Evolutionary conservation across 1,140 invertebrate species (phyloP), one percentile per base, ranked within the genome.

Genomic region (Drosophila mayri): DNA sequence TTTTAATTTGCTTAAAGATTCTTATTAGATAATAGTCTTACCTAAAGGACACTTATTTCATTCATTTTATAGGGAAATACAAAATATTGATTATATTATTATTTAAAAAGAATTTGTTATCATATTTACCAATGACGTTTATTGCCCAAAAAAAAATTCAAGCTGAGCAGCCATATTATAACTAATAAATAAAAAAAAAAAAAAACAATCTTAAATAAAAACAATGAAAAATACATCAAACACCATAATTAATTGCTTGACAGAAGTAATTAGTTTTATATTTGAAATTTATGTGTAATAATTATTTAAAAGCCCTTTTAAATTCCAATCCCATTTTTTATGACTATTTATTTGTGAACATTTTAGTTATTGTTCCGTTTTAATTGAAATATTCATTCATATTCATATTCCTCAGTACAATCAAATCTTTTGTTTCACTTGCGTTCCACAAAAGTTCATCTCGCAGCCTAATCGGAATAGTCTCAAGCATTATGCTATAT

Each of bases 391-490:
- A 30, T 20, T 59, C 9, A 20, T 6, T 20, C 18, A 22, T 32
- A 0, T 25, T 25, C 3, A 57, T 12, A 16, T 37, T 55, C 18
- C 20, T 6, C 14, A 38, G 5, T 9, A 40, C 55, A 58, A 41
- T 28, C 10, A 25, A 28, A 12, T 43, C 35, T 14, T 25, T 25
- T 43, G 55, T 41, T 25, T 25, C 0, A 28, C n/a, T 43, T 43
- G 6, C 37, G 8, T 43, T 60, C 16, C 16, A 65, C 54, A 22
- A 25, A 4, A 35, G 28, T 65, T 35, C 35, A 43, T 71, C 43
- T 70, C 6, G 12, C 20, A 18, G 4, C 12, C 16, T 30, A 61
- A 73, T 52, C 46, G 7, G 35, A 60, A 18, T 46, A 12, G 3
- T 18, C 18, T 46, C 5, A n/a, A 35, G 18, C 47, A 25, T 25